These are phyloP conservation scores for Choloepus hoffmanni DNA, from an alignment of 2,113 vertebrate species.

Conservation along the genomic window DNA sequence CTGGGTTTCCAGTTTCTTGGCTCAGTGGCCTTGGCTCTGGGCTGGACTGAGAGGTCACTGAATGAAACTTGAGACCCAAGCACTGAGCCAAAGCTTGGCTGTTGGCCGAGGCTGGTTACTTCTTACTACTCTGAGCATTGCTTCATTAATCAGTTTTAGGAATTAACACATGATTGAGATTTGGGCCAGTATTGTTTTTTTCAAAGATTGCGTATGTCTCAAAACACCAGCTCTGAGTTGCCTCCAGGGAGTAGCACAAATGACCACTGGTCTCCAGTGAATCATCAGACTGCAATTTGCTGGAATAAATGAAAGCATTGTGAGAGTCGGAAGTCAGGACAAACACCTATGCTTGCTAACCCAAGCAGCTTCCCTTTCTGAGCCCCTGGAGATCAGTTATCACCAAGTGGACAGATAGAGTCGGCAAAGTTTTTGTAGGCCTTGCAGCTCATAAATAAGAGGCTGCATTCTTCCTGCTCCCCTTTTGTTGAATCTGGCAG, in stretches of 20 bases:
- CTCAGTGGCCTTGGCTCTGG: neutral
- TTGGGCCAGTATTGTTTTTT: neutral
- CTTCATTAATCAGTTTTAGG: conserved; percentile 43
- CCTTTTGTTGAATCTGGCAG: conserved; percentile 48
- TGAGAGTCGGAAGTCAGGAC: conserved; percentile 77
- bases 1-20: neutral
- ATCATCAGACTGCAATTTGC: conserved; percentile 39
- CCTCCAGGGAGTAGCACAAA: conserved; percentile 33
- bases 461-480: neutral
- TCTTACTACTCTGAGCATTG: conserved; percentile 16
- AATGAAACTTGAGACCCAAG: neutral
- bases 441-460: conserved; percentile 67
- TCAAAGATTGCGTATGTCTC: neutral
- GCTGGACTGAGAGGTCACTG: neutral
- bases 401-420: conserved; percentile 75
- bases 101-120: neutral
- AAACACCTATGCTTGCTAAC: conserved; percentile 66
- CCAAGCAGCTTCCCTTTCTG: conserved; percentile 67
- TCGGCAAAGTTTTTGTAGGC: conserved; percentile 44
- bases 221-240: neutral
- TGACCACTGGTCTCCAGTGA: conserved; percentile 46
- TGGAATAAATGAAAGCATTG: conserved; percentile 76
- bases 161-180: conserved; percentile 41
- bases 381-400: conserved; percentile 74
- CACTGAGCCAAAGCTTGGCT: neutral